Conservation (phyloP, 2,113 vertebrate species). For the Zosterops pallidus region DNA sequence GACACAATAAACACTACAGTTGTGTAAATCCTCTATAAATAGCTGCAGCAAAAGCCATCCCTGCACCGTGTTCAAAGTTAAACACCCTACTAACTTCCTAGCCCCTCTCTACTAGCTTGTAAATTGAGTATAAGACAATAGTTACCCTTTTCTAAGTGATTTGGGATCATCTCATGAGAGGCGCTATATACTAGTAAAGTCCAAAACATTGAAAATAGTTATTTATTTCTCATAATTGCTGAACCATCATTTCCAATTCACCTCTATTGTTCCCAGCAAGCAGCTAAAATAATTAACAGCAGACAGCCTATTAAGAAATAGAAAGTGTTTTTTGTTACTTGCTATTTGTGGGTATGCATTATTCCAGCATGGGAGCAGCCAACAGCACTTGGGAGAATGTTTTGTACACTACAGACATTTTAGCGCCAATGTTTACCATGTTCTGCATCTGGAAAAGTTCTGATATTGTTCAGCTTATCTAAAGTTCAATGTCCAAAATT, state of each 20-base stretch:
- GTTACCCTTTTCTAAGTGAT: neutral
- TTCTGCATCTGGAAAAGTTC: neutral
- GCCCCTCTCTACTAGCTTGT: neutral
- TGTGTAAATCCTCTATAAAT: conserved; percentile 58
- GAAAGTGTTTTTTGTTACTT: conserved; percentile 56
- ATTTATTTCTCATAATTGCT: conserved; percentile 24
- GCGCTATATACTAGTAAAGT: neutral
- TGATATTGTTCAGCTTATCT: neutral
- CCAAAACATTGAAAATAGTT: conserved; percentile 10
- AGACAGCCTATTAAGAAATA: conserved; percentile 55
- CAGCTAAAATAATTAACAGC: conserved; percentile 59
- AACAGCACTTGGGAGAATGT: neutral
- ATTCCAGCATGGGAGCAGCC: neutral
- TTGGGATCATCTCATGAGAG: neutral
- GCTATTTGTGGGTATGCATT: conserved; percentile 30
- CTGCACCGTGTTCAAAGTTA: neutral
- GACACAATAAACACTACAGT: conserved; percentile 58
- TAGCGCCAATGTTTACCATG: neutral
- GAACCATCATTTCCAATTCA: conserved; percentile 19
- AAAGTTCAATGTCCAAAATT: neutral
- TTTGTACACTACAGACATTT: neutral
- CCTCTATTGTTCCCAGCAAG: conserved; percentile 43
- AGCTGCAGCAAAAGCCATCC: conserved; percentile 32
- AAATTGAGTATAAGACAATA: neutral
- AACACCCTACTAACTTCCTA: neutral